Percentiles rank a stretch among this genome's conserved stretches.
phyloP scores from a whole-genome alignment of 1,140 invertebrate genomes.

The Drosophila lowei region DNA sequence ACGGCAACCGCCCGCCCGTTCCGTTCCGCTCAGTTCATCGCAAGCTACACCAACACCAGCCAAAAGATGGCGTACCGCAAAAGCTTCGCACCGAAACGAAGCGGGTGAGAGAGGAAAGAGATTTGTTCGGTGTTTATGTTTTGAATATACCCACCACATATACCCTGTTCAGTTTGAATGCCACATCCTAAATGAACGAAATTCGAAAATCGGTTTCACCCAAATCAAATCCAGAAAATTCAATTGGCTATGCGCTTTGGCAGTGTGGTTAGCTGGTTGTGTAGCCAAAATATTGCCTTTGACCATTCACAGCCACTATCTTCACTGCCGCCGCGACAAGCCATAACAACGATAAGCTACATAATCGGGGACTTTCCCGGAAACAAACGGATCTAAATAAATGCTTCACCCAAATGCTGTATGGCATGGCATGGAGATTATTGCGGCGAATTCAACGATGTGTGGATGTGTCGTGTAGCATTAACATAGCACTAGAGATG shows the following conservation, averaged over 20 bases:
- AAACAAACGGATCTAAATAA: neutral
- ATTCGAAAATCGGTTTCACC: constrained; percentile 16
- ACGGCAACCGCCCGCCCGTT: no score
- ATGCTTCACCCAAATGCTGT: no score
- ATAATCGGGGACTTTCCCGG: neutral
- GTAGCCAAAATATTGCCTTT: constrained; percentile 83
- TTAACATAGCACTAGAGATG: no score
- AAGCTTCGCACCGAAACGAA: constrained; percentile 26
- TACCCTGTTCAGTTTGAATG: no score
- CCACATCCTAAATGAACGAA: no score
- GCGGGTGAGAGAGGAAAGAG: constrained; percentile 7
- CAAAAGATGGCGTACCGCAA: constrained; percentile 44
- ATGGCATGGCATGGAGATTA: no score
- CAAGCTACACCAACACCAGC: constrained; percentile 10
- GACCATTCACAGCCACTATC: constrained; percentile 95
- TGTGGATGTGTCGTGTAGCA: no score
- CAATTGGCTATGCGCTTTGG: constrained; percentile 88
- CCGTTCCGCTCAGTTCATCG: neutral
- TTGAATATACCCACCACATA: no score
- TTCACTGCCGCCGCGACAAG: constrained; percentile 92
- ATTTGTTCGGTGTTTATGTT: constrained; percentile 8
- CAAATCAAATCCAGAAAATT: constrained; percentile 29
- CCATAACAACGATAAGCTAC: constrained; percentile 54
- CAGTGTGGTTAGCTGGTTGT: constrained; percentile 99
- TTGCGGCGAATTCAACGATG: no score